Conservation (phyloP, 2,888 invertebrate species). For the Cephus runcator region DNA sequence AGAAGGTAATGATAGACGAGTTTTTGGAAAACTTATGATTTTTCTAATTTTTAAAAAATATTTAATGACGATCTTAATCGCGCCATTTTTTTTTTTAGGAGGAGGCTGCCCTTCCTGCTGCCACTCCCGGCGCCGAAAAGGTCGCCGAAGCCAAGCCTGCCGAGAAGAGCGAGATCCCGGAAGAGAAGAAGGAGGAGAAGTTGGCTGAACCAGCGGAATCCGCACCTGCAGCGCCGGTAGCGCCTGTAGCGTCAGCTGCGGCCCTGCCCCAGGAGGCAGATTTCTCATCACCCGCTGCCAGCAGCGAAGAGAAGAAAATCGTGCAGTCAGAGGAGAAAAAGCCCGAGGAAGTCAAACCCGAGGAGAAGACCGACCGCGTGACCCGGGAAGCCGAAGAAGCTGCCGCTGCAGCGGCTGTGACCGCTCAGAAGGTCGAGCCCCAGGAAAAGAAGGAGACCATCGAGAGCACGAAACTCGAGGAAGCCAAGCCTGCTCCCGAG, state of each 20-base stretch:
- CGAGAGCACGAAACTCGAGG: constrained; percentile 28
- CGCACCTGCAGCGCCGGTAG: constrained; percentile 9
- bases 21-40: background rate
- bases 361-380: constrained; percentile 52
- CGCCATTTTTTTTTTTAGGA: background rate
- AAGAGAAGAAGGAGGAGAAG: constrained; percentile 34
- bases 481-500: constrained; percentile 18
- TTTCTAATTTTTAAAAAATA: background rate
- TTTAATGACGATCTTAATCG: background rate
- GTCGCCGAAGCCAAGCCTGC: constrained; percentile 36
- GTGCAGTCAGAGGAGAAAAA: constrained; percentile 46
- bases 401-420: constrained; percentile 24
- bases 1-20: constrained; percentile 23
- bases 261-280: constrained; percentile 4
- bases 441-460: constrained; percentile 27
- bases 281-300: constrained; percentile 22
- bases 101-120: background rate
- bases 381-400: constrained; percentile 54
- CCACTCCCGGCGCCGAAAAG: background rate
- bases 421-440: constrained; percentile 7
- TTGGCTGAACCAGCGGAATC: constrained; percentile 24
- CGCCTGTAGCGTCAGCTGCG: constrained; percentile 2
- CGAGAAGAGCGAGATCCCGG: constrained; percentile 30
- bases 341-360: constrained; percentile 60
- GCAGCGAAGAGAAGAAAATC: constrained; percentile 24